Evolutionary conservation across 1,140 invertebrate genomes (phyloP).

Genomic region (Pollicipes pollicipes): DNA sequence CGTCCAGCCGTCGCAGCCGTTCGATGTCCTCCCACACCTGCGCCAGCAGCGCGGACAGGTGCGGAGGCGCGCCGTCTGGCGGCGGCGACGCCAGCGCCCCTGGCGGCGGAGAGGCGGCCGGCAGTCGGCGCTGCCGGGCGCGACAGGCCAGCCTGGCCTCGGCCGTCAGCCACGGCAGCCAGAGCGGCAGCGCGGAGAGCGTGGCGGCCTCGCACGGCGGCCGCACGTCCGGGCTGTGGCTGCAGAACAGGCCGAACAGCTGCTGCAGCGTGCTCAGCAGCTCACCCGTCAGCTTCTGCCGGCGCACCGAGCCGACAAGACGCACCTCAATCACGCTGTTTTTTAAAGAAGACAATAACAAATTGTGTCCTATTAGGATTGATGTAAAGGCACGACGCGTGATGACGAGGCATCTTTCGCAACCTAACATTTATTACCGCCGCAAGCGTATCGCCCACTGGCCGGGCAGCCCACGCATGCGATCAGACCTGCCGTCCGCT

Average conservation of each 20-base stretch:
- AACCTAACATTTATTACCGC: no score
- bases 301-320: no score
- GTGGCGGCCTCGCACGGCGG: neutral
- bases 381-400: no score
- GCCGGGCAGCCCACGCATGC: no score
- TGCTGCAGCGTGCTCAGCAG: neutral
- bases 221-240: neutral
- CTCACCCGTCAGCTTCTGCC: neutral
- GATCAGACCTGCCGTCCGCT: no score
- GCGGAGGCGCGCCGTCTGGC: neutral
- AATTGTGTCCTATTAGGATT: no score
- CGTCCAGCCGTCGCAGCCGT: neutral
- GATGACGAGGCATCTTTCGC: no score
- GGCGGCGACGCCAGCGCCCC: neutral
- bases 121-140: neutral
- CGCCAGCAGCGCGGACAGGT: neutral
- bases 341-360: no score
- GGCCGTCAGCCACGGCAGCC: neutral
- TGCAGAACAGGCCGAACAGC: neutral
- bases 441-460: no score
- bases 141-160: neutral
- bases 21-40: neutral
- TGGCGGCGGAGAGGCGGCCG: neutral
- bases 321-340: no score
- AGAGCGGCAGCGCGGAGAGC: neutral